Base-by-base conservation (phyloP, 2,797 vertebrate species). In the Kryptolebias ocellatus region DNA sequence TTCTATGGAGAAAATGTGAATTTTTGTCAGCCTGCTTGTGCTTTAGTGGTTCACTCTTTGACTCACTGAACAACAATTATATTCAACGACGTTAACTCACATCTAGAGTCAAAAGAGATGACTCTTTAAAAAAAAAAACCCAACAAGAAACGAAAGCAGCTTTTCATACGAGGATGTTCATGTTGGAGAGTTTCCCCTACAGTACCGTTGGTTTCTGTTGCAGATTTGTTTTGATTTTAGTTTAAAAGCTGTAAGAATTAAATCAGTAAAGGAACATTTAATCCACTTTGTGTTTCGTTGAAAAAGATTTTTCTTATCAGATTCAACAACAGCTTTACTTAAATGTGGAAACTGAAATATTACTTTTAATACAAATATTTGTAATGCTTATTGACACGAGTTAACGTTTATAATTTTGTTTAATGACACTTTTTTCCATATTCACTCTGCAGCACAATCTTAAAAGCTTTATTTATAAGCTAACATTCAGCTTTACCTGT, bases 51-150 rank as follows among this genome's bases (percentile, higher is more conserved):
- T 65, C 50, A 65, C 39, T 64, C 60, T 65, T 57, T 47, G 66
- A 31, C 64, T 76, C 51, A 20, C 55, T 69, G 77, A 80, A 83
- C 64, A 81, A 16, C 60, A 69, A 60, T 53, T 76, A 63, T 57
- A 74, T 70, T 84, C 74, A 80, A 68, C 16, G 50, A 24, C 55
- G 53, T 71, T 49, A 74, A 59, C 65, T 60, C 49, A 1, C 58
- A 64, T 72, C 65, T 60, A 52, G 53, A 81, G 63, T 53, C 57
- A 37, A 64, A 64, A 17, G 28, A 55, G 64, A 68, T 34, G 9
- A 67, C 59, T 70, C 62, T 67, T 49, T 52, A 24, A 24, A 24
- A 24, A 24, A 71, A 67, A 76, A 18, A 47, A 7, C n/a, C 46
- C 18, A 73, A 80, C 60, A 63, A 27, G 34, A n/a, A 64, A 60